These are phyloP conservation scores for Samia ricini DNA, from an alignment of 1,140 invertebrate genomes.

Conservation along the genomic window DNA sequence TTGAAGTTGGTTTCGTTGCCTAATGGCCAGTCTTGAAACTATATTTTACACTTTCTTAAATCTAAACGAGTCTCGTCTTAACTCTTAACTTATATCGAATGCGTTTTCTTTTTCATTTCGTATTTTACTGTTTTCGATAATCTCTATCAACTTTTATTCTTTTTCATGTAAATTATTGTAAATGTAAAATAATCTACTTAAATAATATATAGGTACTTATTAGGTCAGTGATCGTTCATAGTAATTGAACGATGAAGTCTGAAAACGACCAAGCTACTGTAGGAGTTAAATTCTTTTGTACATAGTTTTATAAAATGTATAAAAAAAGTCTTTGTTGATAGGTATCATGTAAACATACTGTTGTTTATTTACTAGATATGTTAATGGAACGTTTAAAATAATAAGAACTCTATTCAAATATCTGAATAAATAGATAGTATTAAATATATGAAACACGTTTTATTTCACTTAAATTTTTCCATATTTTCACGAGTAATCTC, in stretches of 20 bases:
- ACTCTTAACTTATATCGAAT: not conserved
- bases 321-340: slow-evolving; percentile 59
- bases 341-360: slow-evolving; percentile 53
- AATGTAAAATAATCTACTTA: slow-evolving; percentile 8
- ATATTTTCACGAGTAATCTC: no score
- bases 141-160: not conserved
- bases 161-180: slow-evolving; percentile 40
- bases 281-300: slow-evolving; percentile 53
- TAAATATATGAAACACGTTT: slow-evolving; percentile 7
- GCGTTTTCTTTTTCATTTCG: not conserved
- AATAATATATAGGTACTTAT: slow-evolving; percentile 25
- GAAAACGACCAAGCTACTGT: slow-evolving; percentile 64
- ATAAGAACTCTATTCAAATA: slow-evolving; percentile 49
- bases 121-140: not conserved
- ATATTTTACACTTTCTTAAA: slow-evolving; percentile 29
- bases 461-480: slow-evolving; percentile 1
- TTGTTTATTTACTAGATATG: slow-evolving; percentile 64
- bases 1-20: slow-evolving; percentile 24
- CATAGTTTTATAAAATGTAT: slow-evolving; percentile 38
- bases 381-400: slow-evolving; percentile 41
- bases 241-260: slow-evolving; percentile 46
- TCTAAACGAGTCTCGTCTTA: slow-evolving; percentile 13
- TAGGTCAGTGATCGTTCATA: slow-evolving; percentile 36
- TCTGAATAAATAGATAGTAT: slow-evolving; percentile 63
- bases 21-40: slow-evolving; percentile 27